Conservation (phyloP, 2,797 vertebrate species). For the Coluber constrictor region DNA sequence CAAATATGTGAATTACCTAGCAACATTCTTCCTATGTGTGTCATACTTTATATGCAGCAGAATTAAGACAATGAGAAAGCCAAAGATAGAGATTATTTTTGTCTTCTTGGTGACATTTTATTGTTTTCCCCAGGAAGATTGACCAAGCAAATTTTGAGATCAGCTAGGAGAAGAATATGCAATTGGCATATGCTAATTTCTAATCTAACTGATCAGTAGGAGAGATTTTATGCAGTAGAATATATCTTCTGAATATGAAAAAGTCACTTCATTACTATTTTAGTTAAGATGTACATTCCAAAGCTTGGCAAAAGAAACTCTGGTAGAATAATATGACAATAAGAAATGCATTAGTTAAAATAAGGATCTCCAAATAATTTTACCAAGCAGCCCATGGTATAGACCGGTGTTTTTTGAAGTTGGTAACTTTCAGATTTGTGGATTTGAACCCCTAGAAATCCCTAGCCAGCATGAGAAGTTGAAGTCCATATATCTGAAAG, state of each 20-base stretch:
- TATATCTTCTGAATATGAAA: neutral
- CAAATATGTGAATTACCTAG: neutral
- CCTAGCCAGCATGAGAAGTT: neutral
- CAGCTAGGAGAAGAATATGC: neutral
- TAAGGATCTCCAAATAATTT: neutral
- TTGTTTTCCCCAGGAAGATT: neutral
- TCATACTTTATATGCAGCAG: neutral
- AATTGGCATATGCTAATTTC: neutral
- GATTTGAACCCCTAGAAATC: neutral
- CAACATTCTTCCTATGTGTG: neutral
- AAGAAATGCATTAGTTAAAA: neutral
- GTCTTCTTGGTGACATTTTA: neutral
- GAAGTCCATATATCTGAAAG: neutral
- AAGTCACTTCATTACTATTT: neutral
- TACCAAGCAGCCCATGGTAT: neutral
- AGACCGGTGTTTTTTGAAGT: neutral
- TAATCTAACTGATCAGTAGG: neutral
- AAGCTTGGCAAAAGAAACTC: neutral
- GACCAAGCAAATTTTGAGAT: neutral
- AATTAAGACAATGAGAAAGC: neutral
- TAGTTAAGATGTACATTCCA: neutral
- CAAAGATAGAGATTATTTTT: neutral
- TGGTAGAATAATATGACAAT: neutral
- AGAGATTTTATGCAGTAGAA: neutral
- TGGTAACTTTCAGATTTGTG: neutral